Base-by-base conservation (phyloP, 2,113 vertebrate species). In the Petroica traversi region DNA sequence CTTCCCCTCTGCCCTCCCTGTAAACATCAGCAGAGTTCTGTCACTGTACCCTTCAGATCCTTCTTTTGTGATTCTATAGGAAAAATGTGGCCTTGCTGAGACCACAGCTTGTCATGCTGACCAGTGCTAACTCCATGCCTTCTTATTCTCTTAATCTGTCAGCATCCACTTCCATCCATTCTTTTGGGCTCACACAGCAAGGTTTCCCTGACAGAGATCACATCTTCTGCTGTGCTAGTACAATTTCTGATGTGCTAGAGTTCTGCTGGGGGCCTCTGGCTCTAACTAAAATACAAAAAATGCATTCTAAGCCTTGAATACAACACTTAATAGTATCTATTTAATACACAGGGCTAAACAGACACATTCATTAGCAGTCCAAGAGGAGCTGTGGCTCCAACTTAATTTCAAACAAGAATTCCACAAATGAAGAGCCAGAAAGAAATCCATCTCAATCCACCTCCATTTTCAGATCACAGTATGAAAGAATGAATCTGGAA, bases 21-120 rank as follows among this genome's bases (percentile, higher is more conserved):
- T 68, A 96, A 95, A 91, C 38, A 85, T 78, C 52, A 2, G 3
- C 33, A 55, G 85, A 85, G 66, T 45, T 78, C 76, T 7, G 5
- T 66, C 69, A 46, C 24, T 74, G 17, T 46, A 36, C 13, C 40
- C 41, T 91, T 80, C 38, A 67, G 62, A 89, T 68, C 23, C 38
- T 59, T 78, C 64, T 84, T 78, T 77, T 81, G 57, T 91, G 81
- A 69, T 82, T 54, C 46, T 29, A 11, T 11, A 73, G 58, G 62
- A 58, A 84, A 89, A 81, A 91, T 33, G 52, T 36, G 89, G 69
- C 46, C 68, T 92, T 93, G 80, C 76, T 82, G 84, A 89, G 83
- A 91, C 20, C 31, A 75, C 48, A 81, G 63, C 57, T 81, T 88
- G 41, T 67, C 73, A 64, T 11, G 33, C 23, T 85, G 69, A 89